Conservation (phyloP, 2,797 vertebrate genomes). For the Anomalospiza imberbis region DNA sequence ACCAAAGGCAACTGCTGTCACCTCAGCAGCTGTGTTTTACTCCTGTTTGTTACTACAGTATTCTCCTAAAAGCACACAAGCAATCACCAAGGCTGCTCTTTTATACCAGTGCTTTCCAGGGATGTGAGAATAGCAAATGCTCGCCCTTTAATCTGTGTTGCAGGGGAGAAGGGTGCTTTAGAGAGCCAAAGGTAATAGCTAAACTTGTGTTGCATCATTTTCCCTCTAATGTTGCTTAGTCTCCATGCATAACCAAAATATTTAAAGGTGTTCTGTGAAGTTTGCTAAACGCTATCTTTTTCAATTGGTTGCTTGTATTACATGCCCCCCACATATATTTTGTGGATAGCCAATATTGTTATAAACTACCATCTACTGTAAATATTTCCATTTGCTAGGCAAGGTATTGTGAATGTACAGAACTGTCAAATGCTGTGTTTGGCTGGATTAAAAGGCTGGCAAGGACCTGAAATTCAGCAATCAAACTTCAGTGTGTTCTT, state of each 20-base stretch:
- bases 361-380: neutral
- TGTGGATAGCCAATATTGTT: neutral
- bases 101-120: neutral
- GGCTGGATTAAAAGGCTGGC: neutral
- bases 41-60: neutral
- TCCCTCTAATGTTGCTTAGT: neutral
- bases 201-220: neutral
- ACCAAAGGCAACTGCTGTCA: neutral
- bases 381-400: neutral
- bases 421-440: neutral
- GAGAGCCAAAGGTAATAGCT: neutral
- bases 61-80: neutral
- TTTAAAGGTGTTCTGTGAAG: neutral
- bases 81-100: neutral
- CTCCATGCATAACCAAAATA: neutral
- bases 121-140: neutral
- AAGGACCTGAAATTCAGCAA: neutral
- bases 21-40: neutral
- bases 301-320: neutral
- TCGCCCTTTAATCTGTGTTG: neutral
- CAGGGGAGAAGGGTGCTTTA: neutral
- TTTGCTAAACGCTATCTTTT: neutral
- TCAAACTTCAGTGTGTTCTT: neutral
- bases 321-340: neutral
- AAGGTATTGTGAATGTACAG: neutral